A percentile compares a stretch with the other conserved stretches of the same genome.
phyloP scores from a whole-genome alignment of 2,888 invertebrate species.

The Eudasyphora cyanicolor region DNA sequence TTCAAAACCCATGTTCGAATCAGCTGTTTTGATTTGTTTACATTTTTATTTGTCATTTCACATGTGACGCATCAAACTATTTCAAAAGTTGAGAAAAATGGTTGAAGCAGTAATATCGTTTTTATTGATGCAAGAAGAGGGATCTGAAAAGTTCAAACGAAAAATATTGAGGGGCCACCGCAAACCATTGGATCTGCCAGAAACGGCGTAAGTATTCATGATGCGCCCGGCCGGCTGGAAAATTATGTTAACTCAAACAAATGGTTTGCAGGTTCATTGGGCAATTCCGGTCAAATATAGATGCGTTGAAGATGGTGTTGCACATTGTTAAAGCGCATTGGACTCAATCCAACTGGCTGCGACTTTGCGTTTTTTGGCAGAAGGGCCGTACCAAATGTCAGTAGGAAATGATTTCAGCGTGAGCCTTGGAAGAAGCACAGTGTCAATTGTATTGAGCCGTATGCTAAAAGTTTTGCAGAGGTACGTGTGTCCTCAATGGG shows the following conservation, averaged over 20 bases:
- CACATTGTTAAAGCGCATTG: background rate
- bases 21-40: too few species aligned
- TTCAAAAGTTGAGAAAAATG: too few species aligned
- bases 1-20: too few species aligned
- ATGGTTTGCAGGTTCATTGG: background rate
- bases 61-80: too few species aligned
- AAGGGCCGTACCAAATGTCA: constrained; percentile 22
- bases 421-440: constrained; percentile 38
- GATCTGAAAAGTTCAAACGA: too few species aligned
- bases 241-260: background rate
- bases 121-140: too few species aligned
- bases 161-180: too few species aligned
- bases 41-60: too few species aligned
- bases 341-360: background rate
- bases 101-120: too few species aligned
- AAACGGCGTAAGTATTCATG: background rate
- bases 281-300: background rate
- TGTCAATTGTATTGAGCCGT: constrained; percentile 23
- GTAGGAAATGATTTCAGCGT: constrained; percentile 21
- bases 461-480: constrained; percentile 6
- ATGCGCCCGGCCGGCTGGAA: background rate
- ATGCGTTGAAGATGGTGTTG: too few species aligned
- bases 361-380: constrained; percentile 11
- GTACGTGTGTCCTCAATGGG: constrained; percentile 19
- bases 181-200: background rate